Percentiles rank a stretch among this genome's conserved stretches.
Evolutionary conservation across 2,888 invertebrate genomes (phyloP).

Genomic region (Clivina fossor): DNA sequence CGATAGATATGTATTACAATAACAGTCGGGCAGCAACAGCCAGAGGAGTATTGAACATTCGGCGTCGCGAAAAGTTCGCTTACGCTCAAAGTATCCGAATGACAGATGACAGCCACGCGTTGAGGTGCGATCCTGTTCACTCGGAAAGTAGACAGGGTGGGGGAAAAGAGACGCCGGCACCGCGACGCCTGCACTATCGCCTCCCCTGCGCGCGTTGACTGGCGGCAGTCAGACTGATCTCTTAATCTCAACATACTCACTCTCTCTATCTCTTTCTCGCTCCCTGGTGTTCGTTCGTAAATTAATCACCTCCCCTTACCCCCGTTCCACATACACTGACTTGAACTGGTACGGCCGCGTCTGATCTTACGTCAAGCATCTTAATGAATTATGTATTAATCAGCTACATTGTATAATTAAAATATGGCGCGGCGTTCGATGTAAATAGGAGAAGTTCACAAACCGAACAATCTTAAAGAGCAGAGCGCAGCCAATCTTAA

Average conservation of each 20-base stretch:
- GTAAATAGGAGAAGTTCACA: conserved; percentile 25
- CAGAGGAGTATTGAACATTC: not conserved
- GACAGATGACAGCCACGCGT: conserved; percentile 31
- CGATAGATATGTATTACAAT: conserved; percentile 12
- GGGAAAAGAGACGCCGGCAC: conserved; percentile 44
- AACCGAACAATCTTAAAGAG: too few relatives aligned
- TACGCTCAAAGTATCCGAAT: conserved; percentile 22
- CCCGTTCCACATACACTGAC: conserved; percentile 32
- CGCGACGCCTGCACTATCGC: conserved; percentile 52
- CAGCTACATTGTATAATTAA: conserved; percentile 33
- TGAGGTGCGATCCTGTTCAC: conserved; percentile 25
- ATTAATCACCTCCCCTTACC: conserved; percentile 52
- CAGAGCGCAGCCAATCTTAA: too few relatives aligned
- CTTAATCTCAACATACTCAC: conserved; percentile 55
- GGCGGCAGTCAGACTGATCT: conserved; percentile 53
- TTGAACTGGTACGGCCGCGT: conserved; percentile 6
- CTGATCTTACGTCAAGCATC: conserved; percentile 33
- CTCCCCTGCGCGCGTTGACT: conserved; percentile 37
- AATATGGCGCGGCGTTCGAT: conserved; percentile 26
- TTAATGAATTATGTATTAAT: conserved; percentile 35
- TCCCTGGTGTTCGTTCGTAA: too few relatives aligned
- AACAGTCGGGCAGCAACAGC: not conserved
- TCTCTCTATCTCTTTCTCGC: conserved; percentile 11
- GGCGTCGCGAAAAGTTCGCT: conserved; percentile 1
- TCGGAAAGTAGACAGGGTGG: conserved; percentile 42